These are phyloP conservation scores for Trachelus troglodyta DNA, from an alignment of 2,888 invertebrate species.

Conservation along the genomic window DNA sequence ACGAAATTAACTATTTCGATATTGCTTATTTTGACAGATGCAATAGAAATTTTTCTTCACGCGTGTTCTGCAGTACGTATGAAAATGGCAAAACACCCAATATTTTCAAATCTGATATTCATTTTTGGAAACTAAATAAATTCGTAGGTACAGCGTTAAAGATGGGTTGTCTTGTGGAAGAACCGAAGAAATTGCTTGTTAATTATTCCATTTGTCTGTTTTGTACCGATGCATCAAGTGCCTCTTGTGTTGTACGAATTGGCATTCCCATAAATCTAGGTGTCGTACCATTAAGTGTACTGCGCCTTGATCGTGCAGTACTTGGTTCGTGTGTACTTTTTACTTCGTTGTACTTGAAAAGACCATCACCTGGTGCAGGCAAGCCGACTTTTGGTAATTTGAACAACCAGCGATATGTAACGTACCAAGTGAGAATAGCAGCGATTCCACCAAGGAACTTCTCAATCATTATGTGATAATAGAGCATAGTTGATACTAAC, in stretches of 20 bases:
- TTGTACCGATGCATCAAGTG: conserved; percentile 23
- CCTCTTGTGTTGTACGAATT: conserved; percentile 65
- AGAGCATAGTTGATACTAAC: conserved; percentile 91
- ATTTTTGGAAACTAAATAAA: background rate
- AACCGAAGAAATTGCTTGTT: background rate
- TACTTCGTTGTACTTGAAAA: conserved; percentile 80
- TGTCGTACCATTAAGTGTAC: conserved; percentile 34
- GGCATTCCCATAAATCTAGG: conserved; percentile 87
- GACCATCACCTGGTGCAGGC: conserved; percentile 80
- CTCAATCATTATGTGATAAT: conserved; percentile 96
- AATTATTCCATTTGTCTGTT: conserved; percentile 10
- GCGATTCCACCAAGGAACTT: conserved; percentile 91
- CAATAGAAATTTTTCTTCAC: background rate
- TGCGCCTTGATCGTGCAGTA: conserved; percentile 32
- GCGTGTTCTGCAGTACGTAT: background rate
- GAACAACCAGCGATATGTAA: conserved; percentile 88
- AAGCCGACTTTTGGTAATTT: conserved; percentile 73
- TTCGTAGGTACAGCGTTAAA: background rate
- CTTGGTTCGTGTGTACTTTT: conserved; percentile 48
- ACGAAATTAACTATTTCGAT: background rate
- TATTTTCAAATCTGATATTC: background rate
- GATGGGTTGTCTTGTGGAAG: background rate
- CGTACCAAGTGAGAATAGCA: conserved; percentile 90
- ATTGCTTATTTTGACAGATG: background rate
- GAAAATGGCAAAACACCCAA: background rate